These are phyloP conservation scores for Opisthocomus hoazin DNA, from an alignment of 2,113 vertebrate species.

Conservation along the genomic window DNA sequence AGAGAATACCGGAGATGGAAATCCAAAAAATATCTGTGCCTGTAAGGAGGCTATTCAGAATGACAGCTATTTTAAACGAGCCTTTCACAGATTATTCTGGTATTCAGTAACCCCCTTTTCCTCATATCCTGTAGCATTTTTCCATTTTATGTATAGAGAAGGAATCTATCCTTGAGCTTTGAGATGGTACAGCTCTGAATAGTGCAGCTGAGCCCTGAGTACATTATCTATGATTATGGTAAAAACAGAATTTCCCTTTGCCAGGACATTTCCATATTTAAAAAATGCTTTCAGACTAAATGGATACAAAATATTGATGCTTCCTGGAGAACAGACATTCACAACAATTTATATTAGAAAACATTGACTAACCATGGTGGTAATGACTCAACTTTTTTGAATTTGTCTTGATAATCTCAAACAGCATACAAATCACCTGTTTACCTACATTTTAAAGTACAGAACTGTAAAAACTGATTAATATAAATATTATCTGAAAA, in stretches of 20 bases:
- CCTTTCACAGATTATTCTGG: not conserved
- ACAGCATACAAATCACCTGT: not conserved
- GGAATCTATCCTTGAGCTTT: not conserved
- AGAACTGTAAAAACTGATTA: not conserved
- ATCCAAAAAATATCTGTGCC: not conserved
- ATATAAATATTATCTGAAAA: not conserved
- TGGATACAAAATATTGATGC: not conserved
- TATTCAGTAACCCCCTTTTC: not conserved
- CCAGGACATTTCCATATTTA: not conserved
- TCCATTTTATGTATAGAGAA: not conserved
- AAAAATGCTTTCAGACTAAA: constrained; percentile 3
- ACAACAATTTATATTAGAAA: not conserved
- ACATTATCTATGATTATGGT: not conserved
- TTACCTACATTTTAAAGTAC: not conserved
- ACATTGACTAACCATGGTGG: not conserved
- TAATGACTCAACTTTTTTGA: not conserved
- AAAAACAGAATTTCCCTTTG: constrained; percentile 14
- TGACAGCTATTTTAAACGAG: constrained; percentile 2
- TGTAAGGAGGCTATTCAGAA: not conserved
- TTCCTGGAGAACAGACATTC: not conserved
- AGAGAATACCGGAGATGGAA: not conserved
- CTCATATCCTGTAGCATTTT: not conserved
- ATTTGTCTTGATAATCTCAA: not conserved
- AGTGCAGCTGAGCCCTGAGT: not conserved
- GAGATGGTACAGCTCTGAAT: not conserved